A percentile compares a stretch with the other conserved stretches of the same genome.
Conservation (phyloP, 2,888 invertebrate genomes). For the Smittia sp. region DNA sequence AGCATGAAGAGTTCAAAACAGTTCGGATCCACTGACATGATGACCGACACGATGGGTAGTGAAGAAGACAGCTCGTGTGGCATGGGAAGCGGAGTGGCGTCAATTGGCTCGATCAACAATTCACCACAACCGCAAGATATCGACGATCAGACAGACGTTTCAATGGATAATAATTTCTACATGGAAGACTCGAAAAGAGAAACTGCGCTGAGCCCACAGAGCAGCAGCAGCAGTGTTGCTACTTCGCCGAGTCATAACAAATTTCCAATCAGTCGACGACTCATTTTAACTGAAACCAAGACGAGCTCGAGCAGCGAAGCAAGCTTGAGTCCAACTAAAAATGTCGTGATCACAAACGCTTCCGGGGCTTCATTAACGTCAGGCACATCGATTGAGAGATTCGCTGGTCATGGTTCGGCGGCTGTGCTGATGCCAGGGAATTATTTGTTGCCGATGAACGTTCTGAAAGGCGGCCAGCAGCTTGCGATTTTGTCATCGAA, state of each 20-base stretch:
- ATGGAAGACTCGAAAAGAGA: constrained; percentile 58
- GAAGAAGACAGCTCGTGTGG: constrained; percentile 72
- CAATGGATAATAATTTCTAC: constrained; percentile 41
- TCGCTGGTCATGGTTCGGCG: constrained; percentile 54
- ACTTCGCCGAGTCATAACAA: constrained; percentile 46
- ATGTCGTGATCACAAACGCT: constrained; percentile 5
- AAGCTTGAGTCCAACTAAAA: neutral
- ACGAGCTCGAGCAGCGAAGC: neutral
- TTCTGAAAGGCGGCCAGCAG: constrained; percentile 70
- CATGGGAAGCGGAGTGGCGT: constrained; percentile 47
- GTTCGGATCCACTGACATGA: constrained; percentile 55
- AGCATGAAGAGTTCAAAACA: constrained; percentile 45
- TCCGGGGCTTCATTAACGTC: neutral
- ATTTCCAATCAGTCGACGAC: constrained; percentile 33
- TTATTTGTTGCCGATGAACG: constrained; percentile 68
- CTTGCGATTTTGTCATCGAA: constrained; percentile 60
- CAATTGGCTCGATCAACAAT: constrained; percentile 55
- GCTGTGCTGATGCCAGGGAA: constrained; percentile 70
- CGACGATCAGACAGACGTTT: constrained; percentile 40
- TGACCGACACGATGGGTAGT: constrained; percentile 68
- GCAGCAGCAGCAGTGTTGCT: constrained; percentile 53
- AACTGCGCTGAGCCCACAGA: constrained; percentile 50
- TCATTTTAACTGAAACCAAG: constrained; percentile 19
- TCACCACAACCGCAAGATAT: constrained; percentile 49
- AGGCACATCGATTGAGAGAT: constrained; percentile 16